Evolutionary conservation across 2,888 invertebrate genomes (phyloP).

Genomic region (Meiosimyza platycephala): DNA sequence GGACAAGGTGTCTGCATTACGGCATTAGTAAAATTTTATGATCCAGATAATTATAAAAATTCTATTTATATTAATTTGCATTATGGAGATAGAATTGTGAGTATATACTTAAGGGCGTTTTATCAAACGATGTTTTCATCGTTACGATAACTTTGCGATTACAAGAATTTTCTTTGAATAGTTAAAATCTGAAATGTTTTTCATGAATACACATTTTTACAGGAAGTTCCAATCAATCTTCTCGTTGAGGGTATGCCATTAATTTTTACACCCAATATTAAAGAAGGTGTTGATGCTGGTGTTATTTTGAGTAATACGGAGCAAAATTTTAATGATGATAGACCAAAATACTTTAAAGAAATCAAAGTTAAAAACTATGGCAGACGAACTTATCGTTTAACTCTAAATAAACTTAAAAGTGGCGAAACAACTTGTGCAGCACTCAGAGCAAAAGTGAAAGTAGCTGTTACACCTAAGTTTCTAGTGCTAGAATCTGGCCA

Average conservation of each 20-base stretch:
- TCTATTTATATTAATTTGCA: constrained; percentile 51
- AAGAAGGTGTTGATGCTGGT: constrained; percentile 52
- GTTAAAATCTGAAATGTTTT: no score
- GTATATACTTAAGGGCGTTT: neutral
- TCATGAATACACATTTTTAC: neutral
- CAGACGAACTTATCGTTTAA: constrained; percentile 53
- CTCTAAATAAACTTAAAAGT: constrained; percentile 50
- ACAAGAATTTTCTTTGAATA: no score
- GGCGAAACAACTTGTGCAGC: constrained; percentile 24
- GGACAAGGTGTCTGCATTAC: constrained; percentile 56
- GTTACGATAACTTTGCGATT: no score
- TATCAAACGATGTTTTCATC: no score
- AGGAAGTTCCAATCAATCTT: constrained; percentile 56
- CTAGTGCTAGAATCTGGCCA: constrained; percentile 44
- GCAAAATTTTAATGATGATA: constrained; percentile 44
- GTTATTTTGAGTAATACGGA: constrained; percentile 50
- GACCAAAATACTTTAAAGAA: constrained; percentile 44
- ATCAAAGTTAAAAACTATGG: constrained; percentile 57
- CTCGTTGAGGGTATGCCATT: constrained; percentile 59
- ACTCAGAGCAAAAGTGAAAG: constrained; percentile 49
- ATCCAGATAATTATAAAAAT: constrained; percentile 59
- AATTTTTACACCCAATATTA: constrained; percentile 56
- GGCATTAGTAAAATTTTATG: constrained; percentile 50
- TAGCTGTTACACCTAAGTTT: constrained; percentile 48
- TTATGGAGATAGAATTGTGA: constrained; percentile 50